These are phyloP conservation scores for silkworm (Bombyx mori) DNA, from an alignment of 1,140 invertebrate genomes.

Conservation along the genomic window DNA sequence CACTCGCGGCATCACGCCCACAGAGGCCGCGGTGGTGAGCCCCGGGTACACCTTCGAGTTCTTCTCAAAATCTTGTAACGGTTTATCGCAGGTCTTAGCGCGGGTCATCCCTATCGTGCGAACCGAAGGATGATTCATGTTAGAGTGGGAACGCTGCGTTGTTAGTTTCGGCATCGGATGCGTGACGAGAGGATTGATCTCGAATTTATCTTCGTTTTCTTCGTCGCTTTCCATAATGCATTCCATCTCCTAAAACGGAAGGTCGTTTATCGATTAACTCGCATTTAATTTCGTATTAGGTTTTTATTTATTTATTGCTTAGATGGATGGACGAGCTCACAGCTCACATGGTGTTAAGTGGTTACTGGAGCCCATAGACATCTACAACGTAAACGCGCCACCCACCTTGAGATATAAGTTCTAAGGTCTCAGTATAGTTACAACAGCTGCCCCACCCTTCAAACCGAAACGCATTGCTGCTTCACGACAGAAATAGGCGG, in stretches of 20 bases:
- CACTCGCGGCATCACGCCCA: conserved; percentile 71
- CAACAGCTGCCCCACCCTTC: too few species aligned
- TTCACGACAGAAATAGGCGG: too few species aligned
- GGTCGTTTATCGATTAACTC: neutral
- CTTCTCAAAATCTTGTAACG: conserved; percentile 68
- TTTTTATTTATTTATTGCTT: too few species aligned
- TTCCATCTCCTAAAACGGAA: conserved; percentile 72
- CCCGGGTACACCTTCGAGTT: conserved; percentile 32
- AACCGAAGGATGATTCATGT: conserved; percentile 61
- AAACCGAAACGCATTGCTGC: too few species aligned
- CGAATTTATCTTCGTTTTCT: conserved; percentile 68
- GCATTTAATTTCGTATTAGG: too few species aligned
- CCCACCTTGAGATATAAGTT: too few species aligned
- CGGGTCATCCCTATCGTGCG: conserved; percentile 54
- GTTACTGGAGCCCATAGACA: too few species aligned
- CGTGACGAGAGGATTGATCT: conserved; percentile 58
- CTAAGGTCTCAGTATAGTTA: too few species aligned
- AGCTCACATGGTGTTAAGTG: too few species aligned
- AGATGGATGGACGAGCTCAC: too few species aligned
- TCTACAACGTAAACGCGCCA: too few species aligned
- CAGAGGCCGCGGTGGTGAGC: conserved; percentile 59
- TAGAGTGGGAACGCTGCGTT: conserved; percentile 46
- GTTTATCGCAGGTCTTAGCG: conserved; percentile 68
- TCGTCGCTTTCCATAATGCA: conserved; percentile 73
- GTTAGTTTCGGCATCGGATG: conserved; percentile 56